These are phyloP conservation scores for Rhopalosiphum padi DNA, from an alignment of 1,140 invertebrate genomes.

Conservation along the genomic window DNA sequence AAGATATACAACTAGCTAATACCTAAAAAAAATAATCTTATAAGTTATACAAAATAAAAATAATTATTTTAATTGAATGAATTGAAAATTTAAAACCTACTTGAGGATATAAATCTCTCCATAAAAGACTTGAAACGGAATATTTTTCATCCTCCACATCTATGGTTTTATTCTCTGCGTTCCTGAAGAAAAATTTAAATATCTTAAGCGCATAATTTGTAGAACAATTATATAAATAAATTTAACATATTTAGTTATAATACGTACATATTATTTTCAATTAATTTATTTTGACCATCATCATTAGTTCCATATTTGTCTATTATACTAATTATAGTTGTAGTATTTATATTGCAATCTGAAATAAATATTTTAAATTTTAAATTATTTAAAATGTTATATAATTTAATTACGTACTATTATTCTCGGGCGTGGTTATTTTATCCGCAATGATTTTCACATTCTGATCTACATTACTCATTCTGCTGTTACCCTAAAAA, in stretches of 20 bases:
- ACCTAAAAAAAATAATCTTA: conserved; percentile 51
- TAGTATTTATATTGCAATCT: neutral
- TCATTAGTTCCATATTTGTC: neutral
- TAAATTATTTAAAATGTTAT: neutral
- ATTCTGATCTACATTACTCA: neutral
- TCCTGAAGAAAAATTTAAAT: neutral
- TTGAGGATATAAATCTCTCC: conserved; percentile 46
- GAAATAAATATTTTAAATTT: neutral
- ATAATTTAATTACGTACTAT: neutral
- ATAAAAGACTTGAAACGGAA: neutral
- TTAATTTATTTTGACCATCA: conserved; percentile 4
- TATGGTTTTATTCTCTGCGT: neutral
- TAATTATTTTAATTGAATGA: neutral
- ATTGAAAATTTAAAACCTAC: neutral
- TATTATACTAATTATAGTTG: neutral
- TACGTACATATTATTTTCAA: conserved; percentile 24
- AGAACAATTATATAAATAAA: neutral
- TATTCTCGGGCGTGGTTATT: neutral
- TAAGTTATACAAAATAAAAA: neutral
- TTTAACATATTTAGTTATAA: neutral
- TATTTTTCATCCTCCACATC: neutral
- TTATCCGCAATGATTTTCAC: neutral
- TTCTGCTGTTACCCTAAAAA: neutral
- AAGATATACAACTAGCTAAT: conserved; percentile 56
- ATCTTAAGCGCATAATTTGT: neutral